Evolutionary conservation across 2,797 vertebrate species (phyloP), one percentile per base, ranked within the genome.

Genomic region (Malacoraja senta): DNA sequence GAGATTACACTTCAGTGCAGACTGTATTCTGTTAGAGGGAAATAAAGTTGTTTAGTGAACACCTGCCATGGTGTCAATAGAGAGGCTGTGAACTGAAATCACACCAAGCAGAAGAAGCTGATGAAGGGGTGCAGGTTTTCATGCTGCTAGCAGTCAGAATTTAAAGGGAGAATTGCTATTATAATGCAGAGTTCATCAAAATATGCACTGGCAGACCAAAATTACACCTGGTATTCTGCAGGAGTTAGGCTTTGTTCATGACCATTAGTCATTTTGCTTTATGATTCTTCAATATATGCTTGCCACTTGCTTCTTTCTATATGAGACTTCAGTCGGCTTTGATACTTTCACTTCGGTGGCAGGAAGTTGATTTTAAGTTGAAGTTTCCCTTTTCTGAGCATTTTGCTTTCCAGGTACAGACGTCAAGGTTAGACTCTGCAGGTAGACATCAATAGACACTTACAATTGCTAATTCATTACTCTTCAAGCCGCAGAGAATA

Each of bases 11-110:
- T 92, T 93, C 65, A 93, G 93, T 86, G 93, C 92, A 93, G 93
- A 93, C 93, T 93, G 93, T 93, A 76, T 93, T 93, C 93, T 93
- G 93, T 94, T 94, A 94, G 93, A 95, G 95, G 94, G 95, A 95
- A 94, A 94, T 95, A 94, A 95, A 95, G 95, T 95, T 95, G 94
- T 95, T 94, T 95, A 94, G 94, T 94, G 95, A 96, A 95, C 96
- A 96, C 96, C 96, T 96, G 95, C 95, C 95, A 95, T 94, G 95
- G 95, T 95, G 95, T 96, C 95, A 96, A 96, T 96, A 95, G 95
- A 95, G 94, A 94, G 94, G 91, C 94, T 94, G 93, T 94, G 95
- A 95, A 95, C 93, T 94, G 94, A 95, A 96, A 95, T 95, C 95
- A 94, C 94, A 94, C 94, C 94, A 95, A 95, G 95, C 95, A 95